These are phyloP conservation scores for Gymnarchus niloticus DNA, from an alignment of 2,113 vertebrate genomes.

Conservation along the genomic window DNA sequence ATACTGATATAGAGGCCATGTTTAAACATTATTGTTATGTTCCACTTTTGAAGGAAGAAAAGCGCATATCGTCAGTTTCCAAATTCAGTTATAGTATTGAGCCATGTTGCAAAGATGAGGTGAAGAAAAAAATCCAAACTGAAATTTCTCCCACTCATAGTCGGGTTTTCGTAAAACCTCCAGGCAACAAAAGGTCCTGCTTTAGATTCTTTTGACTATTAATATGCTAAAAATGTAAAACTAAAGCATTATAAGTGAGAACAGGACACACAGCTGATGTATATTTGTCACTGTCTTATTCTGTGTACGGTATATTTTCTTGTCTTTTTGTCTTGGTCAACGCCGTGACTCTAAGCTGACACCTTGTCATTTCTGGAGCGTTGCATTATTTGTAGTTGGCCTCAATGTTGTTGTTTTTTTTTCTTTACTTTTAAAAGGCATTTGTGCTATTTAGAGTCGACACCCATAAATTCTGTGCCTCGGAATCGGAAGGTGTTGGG, in stretches of 20 bases:
- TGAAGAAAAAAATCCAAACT: constrained; percentile 77
- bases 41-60: constrained; percentile 86
- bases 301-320: too few relatives aligned
- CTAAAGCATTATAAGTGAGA: constrained; percentile 72
- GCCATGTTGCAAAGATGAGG: constrained; percentile 64
- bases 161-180: constrained; percentile 99
- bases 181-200: constrained; percentile 94
- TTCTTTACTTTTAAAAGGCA: not conserved
- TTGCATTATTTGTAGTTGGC: not conserved
- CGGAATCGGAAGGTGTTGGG: not conserved
- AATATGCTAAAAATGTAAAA: constrained; percentile 99
- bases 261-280: too few relatives aligned
- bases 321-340: constrained; percentile 46
- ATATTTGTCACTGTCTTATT: too few relatives aligned
- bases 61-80: constrained; percentile 82
- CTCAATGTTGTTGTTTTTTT: not conserved
- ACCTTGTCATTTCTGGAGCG: not conserved
- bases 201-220: constrained; percentile 99
- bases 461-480: not conserved
- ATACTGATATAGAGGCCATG: constrained; percentile 77
- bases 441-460: not conserved
- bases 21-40: constrained; percentile 93
- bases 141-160: constrained; percentile 97
- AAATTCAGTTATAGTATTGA: constrained; percentile 92
- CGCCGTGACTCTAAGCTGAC: not conserved